Conservation (phyloP, 2,888 invertebrate species). For the Charanyca ferruginea region DNA sequence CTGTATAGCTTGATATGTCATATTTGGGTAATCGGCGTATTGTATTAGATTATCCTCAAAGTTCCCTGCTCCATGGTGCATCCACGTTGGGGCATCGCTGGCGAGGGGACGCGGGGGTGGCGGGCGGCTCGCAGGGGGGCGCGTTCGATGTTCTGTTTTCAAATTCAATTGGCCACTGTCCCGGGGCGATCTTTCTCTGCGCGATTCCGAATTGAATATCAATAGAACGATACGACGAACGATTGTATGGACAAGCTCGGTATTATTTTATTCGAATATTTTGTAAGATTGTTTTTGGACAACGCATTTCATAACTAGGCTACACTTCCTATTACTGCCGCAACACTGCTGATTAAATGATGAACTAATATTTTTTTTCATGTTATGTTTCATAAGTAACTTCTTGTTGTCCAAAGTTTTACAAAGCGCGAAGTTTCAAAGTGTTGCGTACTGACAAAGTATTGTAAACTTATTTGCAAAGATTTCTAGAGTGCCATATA, state of each 20-base stretch:
- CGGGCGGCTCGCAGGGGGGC: conserved; percentile 58
- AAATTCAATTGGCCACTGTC: conserved; percentile 90
- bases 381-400: too few species aligned
- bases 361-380: not conserved
- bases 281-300: conserved; percentile 10
- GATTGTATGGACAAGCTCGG: conserved; percentile 77
- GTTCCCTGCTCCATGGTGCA: conserved; percentile 60
- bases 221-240: conserved; percentile 81
- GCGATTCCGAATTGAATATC: conserved; percentile 90
- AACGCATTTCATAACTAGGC: not conserved
- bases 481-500: too few species aligned
- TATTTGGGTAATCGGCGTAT: too few species aligned
- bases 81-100: conserved; percentile 57
- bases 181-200: conserved; percentile 89
- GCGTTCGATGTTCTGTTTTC: conserved; percentile 86
- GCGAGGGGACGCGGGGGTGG: conserved; percentile 48
- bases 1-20: too few species aligned
- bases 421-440: too few species aligned
- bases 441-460: too few species aligned
- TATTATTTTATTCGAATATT: conserved; percentile 30
- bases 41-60: conserved; percentile 8
- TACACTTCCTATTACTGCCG: too few species aligned
- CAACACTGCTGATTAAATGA: not conserved
- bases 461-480: too few species aligned
- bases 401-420: too few species aligned